These are phyloP conservation scores for Phyllotreta striolata DNA, from an alignment of 2,888 invertebrate species.

Conservation along the genomic window DNA sequence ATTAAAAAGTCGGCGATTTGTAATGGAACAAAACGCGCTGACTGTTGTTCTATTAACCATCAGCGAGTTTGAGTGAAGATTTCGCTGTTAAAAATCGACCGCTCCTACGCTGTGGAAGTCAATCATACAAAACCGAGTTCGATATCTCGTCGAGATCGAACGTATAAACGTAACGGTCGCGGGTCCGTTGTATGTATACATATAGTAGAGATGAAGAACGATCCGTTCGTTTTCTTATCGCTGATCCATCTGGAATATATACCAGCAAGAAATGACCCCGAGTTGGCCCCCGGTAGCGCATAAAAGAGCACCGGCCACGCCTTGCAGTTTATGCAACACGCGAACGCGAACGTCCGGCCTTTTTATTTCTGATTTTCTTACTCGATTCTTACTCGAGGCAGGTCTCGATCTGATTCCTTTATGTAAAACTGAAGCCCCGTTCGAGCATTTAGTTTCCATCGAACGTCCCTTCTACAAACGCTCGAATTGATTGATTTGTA, in stretches of 20 bases:
- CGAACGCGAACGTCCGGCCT: conserved; percentile 41
- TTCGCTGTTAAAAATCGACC: too few species aligned
- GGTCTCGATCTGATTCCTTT: neutral
- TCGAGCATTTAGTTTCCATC: too few species aligned
- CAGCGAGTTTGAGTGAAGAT: too few species aligned
- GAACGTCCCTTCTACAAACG: too few species aligned
- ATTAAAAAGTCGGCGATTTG: conserved; percentile 30
- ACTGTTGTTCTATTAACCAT: too few species aligned
- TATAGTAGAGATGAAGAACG: conserved; percentile 13
- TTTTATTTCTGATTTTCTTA: conserved; percentile 31
- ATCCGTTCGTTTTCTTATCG: conserved; percentile 13
- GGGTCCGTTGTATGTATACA: too few species aligned
- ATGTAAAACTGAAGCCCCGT: too few species aligned
- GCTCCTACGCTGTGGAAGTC: too few species aligned
- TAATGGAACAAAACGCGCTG: neutral
- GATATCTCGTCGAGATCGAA: too few species aligned
- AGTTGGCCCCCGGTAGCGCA: conserved; percentile 53
- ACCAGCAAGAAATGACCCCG: conserved; percentile 48
- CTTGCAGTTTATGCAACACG: conserved; percentile 44
- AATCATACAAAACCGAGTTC: too few species aligned
- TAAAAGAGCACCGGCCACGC: conserved; percentile 50
- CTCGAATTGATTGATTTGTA: too few species aligned
- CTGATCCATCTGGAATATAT: conserved; percentile 12
- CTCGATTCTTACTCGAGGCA: conserved; percentile 7
- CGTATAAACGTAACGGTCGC: too few species aligned